Evolutionary conservation across 2,797 vertebrate genomes (phyloP).

Genomic region (Malacoraja senta): DNA sequence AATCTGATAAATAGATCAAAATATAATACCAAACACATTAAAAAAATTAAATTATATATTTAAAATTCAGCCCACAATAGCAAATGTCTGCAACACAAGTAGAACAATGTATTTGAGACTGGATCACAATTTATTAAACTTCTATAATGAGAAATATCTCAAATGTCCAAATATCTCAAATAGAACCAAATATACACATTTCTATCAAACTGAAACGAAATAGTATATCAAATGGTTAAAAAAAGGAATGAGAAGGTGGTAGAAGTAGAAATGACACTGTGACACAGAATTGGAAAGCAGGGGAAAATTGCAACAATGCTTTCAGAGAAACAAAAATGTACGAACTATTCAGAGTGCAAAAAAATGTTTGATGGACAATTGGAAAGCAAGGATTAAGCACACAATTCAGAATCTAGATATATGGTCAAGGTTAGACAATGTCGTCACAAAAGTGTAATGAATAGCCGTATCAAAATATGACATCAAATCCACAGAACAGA

Average conservation of each 20-base stretch:
- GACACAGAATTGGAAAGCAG: too few species aligned
- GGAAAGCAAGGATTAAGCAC: too few species aligned
- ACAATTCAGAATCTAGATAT: too few species aligned
- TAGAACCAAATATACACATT: too few species aligned
- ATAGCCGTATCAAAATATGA: neutral
- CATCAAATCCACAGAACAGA: neutral
- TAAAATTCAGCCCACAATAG: neutral
- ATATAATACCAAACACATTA: neutral
- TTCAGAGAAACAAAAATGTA: too few species aligned
- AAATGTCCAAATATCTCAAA: too few species aligned
- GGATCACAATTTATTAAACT: neutral
- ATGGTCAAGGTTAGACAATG: neutral
- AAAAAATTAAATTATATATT: neutral
- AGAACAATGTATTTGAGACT: neutral
- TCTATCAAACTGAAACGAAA: neutral
- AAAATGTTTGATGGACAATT: too few species aligned
- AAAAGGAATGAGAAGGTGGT: neutral
- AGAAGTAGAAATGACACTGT: too few species aligned
- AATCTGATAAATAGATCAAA: neutral
- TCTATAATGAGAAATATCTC: too few species aligned
- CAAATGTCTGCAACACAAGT: neutral
- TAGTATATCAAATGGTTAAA: too few species aligned
- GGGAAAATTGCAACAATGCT: too few species aligned
- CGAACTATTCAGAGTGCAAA: too few species aligned
- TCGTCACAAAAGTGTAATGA: neutral